Evolutionary conservation across 2,888 invertebrate species (phyloP), one percentile per base, ranked within the genome.

Genomic region (Torymus texanus): DNA sequence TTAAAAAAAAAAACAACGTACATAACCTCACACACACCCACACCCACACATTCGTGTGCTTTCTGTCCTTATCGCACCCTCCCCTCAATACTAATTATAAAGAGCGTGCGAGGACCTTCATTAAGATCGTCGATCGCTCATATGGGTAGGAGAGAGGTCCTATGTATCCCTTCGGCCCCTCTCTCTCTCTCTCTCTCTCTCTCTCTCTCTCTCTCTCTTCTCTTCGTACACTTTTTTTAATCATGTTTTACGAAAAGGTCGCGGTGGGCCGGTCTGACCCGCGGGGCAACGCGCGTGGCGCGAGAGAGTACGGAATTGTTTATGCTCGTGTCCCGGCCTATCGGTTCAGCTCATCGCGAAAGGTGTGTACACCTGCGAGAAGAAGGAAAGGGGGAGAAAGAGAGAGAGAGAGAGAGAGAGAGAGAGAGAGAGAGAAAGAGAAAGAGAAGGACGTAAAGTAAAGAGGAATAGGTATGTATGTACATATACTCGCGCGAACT

Each of bases 301-400:
- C 21, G 59, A 21, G 59, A 79, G 80, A n/a, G 85, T 85, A 84
- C 85, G 85, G 89, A 88, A 89, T 89, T 89, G 89, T 89, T 89
- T 89, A 89, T 89, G 89, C 87, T 79, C 87, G 86, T 86, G 88
- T 88, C 88, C 88, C 89, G 65, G 88, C 88, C 89, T 88, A 89
- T 89, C 88, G 86, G 85, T 87, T 86, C 14, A 83, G 83, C 85
- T 12, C 84, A 84, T 81, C 84, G 82, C 41, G 41, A 41, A 41
- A 41, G 41, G 41, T 41, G 75, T 61, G 80, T 78, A 84, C 84
- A 83, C 76, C 50, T 51, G n/a, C 8, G 66, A 3, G 21, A 10
- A 18, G 12, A 10, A 50, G 12, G 68, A 10, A n/a, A 2, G 16
- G 58, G 24, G 5, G 12, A 41, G 41, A 5, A 3, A 3, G 29